phyloP scores from a whole-genome alignment of 1,140 invertebrate species.

The Antheraea mylitta region DNA sequence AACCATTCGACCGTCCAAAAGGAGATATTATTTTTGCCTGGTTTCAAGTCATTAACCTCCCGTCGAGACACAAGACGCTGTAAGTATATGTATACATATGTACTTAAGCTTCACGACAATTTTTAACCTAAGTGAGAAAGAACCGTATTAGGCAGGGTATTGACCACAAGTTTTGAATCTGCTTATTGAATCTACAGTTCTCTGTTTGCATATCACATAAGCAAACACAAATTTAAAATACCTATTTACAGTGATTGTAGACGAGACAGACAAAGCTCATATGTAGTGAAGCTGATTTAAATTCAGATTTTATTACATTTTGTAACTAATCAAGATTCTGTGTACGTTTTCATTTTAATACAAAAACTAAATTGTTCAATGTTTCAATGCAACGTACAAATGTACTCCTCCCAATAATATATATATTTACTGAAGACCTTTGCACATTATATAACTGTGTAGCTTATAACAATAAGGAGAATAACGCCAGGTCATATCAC shows the following conservation, averaged over 20 bases:
- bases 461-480: not conserved
- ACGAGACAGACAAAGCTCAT: not conserved
- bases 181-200: constrained; percentile 8
- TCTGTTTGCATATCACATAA: not conserved
- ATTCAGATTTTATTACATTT: not conserved
- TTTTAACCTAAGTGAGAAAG: not conserved
- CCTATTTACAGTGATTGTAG: not conserved
- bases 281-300: not conserved
- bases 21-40: constrained; percentile 16
- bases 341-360: not conserved
- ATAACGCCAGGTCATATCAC: not conserved
- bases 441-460: no score
- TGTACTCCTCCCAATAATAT: not conserved
- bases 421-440: not conserved
- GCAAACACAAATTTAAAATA: not conserved
- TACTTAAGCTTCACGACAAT: not conserved
- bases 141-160: constrained; percentile 22
- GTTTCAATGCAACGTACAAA: not conserved
- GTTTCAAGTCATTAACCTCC: constrained; percentile 30
- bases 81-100: not conserved
- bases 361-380: not conserved
- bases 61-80: not conserved
- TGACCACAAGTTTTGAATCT: constrained; percentile 25
- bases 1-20: constrained; percentile 15
- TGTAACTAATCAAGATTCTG: not conserved